Evolutionary conservation across 1,140 invertebrate genomes (phyloP), one percentile per base, ranked within the genome.

Genomic region (Heliconius hermathena): DNA sequence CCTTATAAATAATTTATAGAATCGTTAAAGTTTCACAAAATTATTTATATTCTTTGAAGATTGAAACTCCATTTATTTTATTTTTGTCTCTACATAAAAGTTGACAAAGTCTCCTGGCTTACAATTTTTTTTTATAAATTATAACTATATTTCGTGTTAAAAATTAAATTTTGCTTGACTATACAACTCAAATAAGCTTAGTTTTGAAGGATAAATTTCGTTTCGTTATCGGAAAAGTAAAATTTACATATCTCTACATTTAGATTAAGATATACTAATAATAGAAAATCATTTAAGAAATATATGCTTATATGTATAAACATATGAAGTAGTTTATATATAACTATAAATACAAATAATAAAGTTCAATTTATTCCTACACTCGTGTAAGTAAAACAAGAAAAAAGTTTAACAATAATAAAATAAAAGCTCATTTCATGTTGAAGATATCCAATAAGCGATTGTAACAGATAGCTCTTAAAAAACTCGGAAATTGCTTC

Each of bases 401-500:
- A 73, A 73, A 73, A 73, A 22, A 73, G 41, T 29, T 29, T 5
- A 73, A 49, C 72, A 73, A 73, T 46, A 60, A 46, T 41, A 73
- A 60, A 60, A 60, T 60, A 75, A 75, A 54, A 66, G 9, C 20
- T 76, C 41, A 73, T 76, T 72, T 76, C 49, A 60, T 54, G 18
- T 74, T 49, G 54, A 76, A 71, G 36, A 73, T 80, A 80, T 71
- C 60, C 74, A 80, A 81, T 74, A 76, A 81, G 29, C 66, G 38
- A 77, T 66, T 82, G 81, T 80, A 84, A 84, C 76, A 82, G 78
- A 82, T 84, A 74, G 76, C 78, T 79, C 74, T 74, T 52, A 82
- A 82, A 76, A 79, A 11, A 76, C 83, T 84, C 83, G 89, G 90
- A 92, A 90, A 93, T 93, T 87, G 89, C 78, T 87, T 92, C 86